phyloP scores from a whole-genome alignment of 2,113 vertebrate species.

The Crotalus helleri region DNA sequence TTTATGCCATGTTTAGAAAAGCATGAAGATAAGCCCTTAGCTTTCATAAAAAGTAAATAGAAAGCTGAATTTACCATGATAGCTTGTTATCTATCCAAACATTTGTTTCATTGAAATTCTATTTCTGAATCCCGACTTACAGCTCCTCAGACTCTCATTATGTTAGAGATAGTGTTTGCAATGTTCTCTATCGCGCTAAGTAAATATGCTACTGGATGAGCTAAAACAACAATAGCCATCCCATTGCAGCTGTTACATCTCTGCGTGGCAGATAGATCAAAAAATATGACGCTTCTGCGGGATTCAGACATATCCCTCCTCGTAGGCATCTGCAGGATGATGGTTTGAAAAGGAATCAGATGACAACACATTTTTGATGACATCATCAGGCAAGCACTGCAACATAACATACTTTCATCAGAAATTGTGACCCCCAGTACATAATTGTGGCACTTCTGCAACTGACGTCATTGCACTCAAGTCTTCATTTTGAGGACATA shows the following conservation, averaged over 20 bases:
- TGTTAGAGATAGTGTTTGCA: not conserved
- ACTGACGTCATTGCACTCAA: not conserved
- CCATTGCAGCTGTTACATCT: not conserved
- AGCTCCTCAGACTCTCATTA: not conserved
- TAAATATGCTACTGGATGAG: not conserved
- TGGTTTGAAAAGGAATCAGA: not conserved
- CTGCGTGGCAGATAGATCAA: not conserved
- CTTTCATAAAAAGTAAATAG: not conserved
- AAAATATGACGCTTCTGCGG: not conserved
- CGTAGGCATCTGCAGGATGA: not conserved
- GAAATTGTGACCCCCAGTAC: not conserved
- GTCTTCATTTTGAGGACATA: not conserved
- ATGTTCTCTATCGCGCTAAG: not conserved
- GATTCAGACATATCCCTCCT: not conserved
- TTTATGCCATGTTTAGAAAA: not conserved
- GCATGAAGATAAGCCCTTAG: not conserved
- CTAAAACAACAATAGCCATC: not conserved
- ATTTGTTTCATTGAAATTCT: not conserved
- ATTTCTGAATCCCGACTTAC: not conserved
- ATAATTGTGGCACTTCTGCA: not conserved
- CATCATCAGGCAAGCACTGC: not conserved
- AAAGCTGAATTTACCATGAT: not conserved
- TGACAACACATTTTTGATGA: not conserved
- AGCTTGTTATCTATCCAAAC: not conserved
- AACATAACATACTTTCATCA: not conserved